Base-by-base conservation (phyloP, 2,113 vertebrate genomes). In the Crypturellus undulatus region DNA sequence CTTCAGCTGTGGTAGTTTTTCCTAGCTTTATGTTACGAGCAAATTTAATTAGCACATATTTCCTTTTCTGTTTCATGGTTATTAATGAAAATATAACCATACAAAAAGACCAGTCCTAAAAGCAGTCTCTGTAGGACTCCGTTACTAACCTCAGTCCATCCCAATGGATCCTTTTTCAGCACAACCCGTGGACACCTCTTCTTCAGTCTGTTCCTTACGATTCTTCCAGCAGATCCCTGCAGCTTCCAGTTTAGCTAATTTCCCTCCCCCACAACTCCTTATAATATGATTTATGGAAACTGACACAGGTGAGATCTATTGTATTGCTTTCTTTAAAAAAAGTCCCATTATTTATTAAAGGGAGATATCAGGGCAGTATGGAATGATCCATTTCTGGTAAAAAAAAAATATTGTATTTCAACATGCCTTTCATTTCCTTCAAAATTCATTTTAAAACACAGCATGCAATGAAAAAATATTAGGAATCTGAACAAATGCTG, bases 391-490 rank as follows among this genome's bases (percentile, higher is more conserved):
- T 94, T 92, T 96, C 95, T 92, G 42, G 72, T 54, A 84, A 78
- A 92, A 88, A 88, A 43, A 88, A 43, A 8, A 28, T 58, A 42
- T 71, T 0, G 0, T 85, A 68, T 89, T 93, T 89, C 83, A 92
- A 78, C 72, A 63, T 34, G 67, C 79, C 30, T 90, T 77, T 71
- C 2, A 2, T 75, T 93, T 84, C 63, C 81, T 89, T 94, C 59
- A 84, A 91, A 91, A 85, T 77, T 85, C 3, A 62, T 91, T 94
- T 93, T 79, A 85, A 92, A 92, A 73, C 7, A 36, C 89, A 75
- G 67, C 6, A 32, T 49, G 45, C 40, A 73, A 64, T 12, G 65
- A 64, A 56, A 78, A 32, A 3, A 1, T 45, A 30, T 68, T 71
- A 70, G 71, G 87, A 90, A 76, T 65, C 40, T 54, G 86, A 93